Conservation (phyloP, 2,113 vertebrate genomes). For the Solea solea region DNA sequence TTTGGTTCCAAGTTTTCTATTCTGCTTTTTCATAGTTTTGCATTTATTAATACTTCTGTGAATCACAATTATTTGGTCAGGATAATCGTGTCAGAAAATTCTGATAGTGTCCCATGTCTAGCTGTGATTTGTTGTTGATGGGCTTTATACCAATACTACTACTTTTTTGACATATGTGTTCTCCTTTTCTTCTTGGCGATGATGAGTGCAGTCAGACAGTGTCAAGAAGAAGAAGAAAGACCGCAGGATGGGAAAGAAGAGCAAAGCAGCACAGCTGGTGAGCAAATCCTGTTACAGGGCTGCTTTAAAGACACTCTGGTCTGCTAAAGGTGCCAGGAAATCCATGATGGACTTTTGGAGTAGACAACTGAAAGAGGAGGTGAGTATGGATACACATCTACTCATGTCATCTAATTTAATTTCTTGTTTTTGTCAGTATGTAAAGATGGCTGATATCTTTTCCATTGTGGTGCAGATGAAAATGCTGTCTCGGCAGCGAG, state of each 20-base stretch:
- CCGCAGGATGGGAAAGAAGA: constrained; percentile 68
- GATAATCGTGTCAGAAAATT: too few species aligned
- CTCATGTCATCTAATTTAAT: background rate
- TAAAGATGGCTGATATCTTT: background rate
- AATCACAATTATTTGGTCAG: too few species aligned
- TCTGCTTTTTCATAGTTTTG: too few species aligned
- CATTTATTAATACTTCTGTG: too few species aligned
- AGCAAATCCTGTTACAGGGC: constrained; percentile 71
- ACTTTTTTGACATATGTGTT: background rate
- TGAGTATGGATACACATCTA: constrained; percentile 25
- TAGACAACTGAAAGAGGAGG: constrained; percentile 67
- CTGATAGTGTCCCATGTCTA: too few species aligned
- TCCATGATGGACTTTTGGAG: constrained; percentile 75
- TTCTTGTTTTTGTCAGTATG: background rate
- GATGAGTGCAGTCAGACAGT: constrained; percentile 7
- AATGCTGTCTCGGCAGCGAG: constrained; percentile 44
- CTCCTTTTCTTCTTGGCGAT: background rate
- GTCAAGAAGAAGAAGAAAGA: constrained; percentile 24
- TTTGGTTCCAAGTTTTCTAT: too few species aligned
- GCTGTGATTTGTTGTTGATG: too few species aligned
- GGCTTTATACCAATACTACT: too few species aligned
- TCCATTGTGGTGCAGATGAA: constrained; percentile 58
- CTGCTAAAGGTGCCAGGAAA: constrained; percentile 68
- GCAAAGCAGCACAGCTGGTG: constrained; percentile 61
- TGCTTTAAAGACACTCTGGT: constrained; percentile 68